Evolutionary conservation across 2,113 vertebrate species (phyloP).

Genomic region (Probosciger aterrimus): DNA sequence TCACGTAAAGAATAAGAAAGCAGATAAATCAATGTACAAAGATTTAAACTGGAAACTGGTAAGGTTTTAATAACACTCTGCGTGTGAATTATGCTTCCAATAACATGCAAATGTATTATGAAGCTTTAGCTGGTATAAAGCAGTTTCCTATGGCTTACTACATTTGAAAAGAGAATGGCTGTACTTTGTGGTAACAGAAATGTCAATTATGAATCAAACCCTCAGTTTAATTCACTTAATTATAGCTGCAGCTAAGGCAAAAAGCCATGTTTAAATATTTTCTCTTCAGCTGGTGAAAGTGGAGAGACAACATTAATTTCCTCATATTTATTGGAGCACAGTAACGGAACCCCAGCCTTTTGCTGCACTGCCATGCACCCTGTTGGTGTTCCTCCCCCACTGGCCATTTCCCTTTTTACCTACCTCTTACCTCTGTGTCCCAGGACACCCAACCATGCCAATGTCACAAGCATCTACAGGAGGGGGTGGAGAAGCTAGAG

Average conservation of each 20-base stretch:
- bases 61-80: conserved; percentile 18
- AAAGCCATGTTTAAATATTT: neutral
- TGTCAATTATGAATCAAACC: conserved; percentile 8
- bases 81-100: conserved; percentile 21
- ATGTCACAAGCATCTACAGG: rapidly evolving
- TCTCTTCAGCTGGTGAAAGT: neutral
- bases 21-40: conserved; percentile 11
- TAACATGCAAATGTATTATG: conserved; percentile 19
- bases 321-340: neutral
- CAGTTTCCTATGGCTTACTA: neutral
- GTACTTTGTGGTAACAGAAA: conserved; percentile 14
- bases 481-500: neutral
- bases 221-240: neutral
- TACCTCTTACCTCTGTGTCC: neutral
- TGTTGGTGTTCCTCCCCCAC: neutral
- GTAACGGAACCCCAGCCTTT: neutral
- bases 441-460: rapidly evolving
- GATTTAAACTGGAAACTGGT: conserved; percentile 9
- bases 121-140: neutral
- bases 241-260: neutral
- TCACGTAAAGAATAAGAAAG: neutral
- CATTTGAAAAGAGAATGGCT: neutral
- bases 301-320: neutral
- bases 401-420: neutral
- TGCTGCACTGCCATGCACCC: rapidly evolving